phyloP scores from a whole-genome alignment of 2,113 vertebrate species.

The human region DNA sequence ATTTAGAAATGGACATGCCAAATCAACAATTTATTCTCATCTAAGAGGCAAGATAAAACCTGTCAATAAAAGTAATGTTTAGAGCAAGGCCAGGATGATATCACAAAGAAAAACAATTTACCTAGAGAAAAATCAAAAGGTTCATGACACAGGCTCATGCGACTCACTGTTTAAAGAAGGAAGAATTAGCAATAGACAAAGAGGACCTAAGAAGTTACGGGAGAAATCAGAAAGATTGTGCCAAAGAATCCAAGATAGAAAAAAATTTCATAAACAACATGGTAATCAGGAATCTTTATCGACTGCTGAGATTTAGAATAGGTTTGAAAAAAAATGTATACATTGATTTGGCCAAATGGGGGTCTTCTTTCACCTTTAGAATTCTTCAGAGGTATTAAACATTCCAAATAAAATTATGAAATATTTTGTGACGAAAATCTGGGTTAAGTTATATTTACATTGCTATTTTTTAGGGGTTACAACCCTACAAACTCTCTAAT shows the following conservation, averaged over 20 bases:
- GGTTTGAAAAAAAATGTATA: not conserved
- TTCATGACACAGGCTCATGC: not conserved
- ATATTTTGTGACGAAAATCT: not conserved
- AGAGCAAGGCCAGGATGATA: not conserved
- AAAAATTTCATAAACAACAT: not conserved
- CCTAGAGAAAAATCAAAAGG: not conserved
- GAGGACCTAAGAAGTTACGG: not conserved
- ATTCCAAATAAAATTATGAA: not conserved
- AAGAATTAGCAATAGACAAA: not conserved
- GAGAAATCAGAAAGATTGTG: not conserved
- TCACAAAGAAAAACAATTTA: not conserved
- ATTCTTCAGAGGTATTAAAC: not conserved
- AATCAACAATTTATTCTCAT: not conserved
- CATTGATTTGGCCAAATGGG: not conserved
- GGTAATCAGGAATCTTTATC: not conserved
- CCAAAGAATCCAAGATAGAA: not conserved
- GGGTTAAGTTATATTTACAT: not conserved
- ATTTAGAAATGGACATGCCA: not conserved
- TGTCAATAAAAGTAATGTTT: not conserved
- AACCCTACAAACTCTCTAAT: not conserved
- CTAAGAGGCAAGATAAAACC: not conserved
- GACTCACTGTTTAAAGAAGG: not conserved
- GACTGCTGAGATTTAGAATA: not conserved
- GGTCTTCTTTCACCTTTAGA: not conserved
- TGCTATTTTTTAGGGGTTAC: not conserved